phyloP scores from a whole-genome alignment of 2,113 vertebrate genomes.

The Chlamydotis undulata region DNA sequence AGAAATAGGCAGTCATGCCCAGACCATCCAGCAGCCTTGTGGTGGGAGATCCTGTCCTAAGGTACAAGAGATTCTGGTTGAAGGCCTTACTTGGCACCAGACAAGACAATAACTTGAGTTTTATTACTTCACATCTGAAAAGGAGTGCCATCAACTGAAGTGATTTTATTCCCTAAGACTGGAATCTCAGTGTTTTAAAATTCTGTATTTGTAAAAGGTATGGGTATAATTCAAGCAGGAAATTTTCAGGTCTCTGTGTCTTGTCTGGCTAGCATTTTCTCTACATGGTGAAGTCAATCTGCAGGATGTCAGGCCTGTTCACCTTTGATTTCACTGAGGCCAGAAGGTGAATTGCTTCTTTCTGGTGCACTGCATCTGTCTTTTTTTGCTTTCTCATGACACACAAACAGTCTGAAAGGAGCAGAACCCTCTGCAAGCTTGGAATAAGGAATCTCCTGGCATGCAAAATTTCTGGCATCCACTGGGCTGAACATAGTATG shows the following conservation, averaged over 20 bases:
- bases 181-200: not conserved
- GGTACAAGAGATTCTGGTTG: not conserved
- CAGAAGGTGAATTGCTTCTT: not conserved
- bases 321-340: not conserved
- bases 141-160: not conserved
- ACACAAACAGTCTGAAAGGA: not conserved
- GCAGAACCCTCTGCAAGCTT: not conserved
- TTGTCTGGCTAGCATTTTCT: not conserved
- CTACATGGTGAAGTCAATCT: not conserved
- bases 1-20: not conserved
- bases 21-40: not conserved
- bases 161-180: not conserved
- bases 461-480: not conserved
- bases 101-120: not conserved
- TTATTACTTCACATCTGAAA: not conserved
- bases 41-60: not conserved
- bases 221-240: not conserved
- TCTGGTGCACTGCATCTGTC: not conserved
- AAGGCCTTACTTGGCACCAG: not conserved
- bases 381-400: not conserved
- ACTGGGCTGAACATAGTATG: not conserved
- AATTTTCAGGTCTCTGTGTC: not conserved
- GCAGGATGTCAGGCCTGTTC: not conserved
- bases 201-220: not conserved
- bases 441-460: not conserved